phyloP scores from a whole-genome alignment of 2,888 invertebrate species.

The Rutpela maculata region DNA sequence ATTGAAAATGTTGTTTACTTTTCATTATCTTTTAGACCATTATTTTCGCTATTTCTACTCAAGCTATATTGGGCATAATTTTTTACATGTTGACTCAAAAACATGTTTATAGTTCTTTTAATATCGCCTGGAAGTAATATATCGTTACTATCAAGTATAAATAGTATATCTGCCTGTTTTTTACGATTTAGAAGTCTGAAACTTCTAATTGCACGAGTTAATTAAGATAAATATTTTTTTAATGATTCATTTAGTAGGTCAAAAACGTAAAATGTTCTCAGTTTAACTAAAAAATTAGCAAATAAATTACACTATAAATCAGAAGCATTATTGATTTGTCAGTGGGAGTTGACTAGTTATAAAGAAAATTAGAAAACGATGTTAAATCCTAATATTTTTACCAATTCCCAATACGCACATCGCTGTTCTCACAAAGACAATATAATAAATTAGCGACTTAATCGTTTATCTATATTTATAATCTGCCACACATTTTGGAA shows the following conservation, averaged over 20 bases:
- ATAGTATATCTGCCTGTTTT: no score
- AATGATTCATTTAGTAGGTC: not conserved
- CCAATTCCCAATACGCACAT: conserved; percentile 1
- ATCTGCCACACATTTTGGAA: conserved; percentile 50
- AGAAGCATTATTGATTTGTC: not conserved
- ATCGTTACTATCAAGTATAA: no score
- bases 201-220: not conserved
- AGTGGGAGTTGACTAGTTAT: not conserved
- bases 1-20: no score
- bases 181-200: no score
- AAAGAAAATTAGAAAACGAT: conserved; percentile 25
- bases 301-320: not conserved
- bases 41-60: no score
- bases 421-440: conserved; percentile 27
- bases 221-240: not conserved
- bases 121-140: no score
- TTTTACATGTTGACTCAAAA: no score
- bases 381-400: not conserved
- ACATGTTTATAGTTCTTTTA: no score
- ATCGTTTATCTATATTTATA: conserved; percentile 43
- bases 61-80: no score
- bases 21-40: no score
- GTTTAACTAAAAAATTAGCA: not conserved
- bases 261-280: not conserved
- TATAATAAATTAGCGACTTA: conserved; percentile 37